Evolutionary conservation across 2,113 vertebrate genomes (phyloP).

Genomic region (Falcunculus frontatus): DNA sequence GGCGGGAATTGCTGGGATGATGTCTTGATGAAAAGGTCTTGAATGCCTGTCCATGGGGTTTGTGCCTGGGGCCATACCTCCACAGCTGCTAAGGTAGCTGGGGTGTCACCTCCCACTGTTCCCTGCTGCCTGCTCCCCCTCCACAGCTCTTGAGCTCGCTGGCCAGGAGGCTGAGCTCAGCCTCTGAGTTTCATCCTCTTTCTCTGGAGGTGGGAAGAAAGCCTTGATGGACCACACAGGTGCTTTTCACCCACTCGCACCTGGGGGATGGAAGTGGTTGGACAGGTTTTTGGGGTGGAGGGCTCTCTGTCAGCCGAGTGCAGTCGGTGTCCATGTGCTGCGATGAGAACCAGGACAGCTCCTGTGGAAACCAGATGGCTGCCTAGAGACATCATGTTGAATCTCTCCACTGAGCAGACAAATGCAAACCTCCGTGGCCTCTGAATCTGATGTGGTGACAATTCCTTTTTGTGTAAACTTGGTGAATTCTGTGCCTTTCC

Average conservation of each 20-base stretch:
- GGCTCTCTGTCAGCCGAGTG: not conserved
- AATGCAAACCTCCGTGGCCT: not conserved
- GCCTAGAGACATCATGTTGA: not conserved
- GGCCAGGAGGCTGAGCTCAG: not conserved
- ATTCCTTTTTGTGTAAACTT: not conserved
- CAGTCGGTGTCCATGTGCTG: fast-evolving
- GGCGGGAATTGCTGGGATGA: not conserved
- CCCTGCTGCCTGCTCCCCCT: not conserved
- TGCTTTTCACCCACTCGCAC: fast-evolving
- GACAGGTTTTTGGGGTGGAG: not conserved
- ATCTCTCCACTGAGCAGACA: not conserved
- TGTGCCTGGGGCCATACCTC: not conserved
- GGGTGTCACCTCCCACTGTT: not conserved
- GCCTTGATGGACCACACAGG: not conserved
- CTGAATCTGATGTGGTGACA: not conserved
- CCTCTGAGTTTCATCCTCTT: not conserved
- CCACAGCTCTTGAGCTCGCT: not conserved
- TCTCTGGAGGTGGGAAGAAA: not conserved
- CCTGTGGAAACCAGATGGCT: not conserved
- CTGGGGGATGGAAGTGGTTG: not conserved
- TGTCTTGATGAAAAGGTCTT: not conserved
- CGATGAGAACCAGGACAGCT: not conserved
- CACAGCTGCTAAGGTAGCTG: not conserved
- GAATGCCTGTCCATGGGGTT: not conserved
- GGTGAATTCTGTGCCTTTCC: not conserved